Evolutionary conservation across 1,140 invertebrate genomes (phyloP), one percentile per base, ranked within the genome.

Genomic region (Formica selysi): DNA sequence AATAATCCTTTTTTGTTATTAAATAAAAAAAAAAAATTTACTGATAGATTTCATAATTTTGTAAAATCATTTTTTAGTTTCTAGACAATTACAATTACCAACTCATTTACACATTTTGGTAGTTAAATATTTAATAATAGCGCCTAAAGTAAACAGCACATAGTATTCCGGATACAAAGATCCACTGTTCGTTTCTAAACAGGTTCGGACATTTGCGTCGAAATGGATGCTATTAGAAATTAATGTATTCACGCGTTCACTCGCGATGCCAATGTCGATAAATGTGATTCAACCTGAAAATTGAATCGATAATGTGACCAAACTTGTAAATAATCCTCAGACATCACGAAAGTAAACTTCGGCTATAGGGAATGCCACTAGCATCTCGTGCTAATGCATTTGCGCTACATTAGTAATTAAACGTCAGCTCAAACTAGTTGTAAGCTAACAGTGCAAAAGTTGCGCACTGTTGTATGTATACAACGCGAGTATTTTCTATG

Each of bases 311-410:
- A 38, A 59, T 41, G 67, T 44, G 7, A 26, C 1, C 26, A 7
- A 70, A 83, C 38, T 61, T 74, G 54, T 84, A 88, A 89, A 88
- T 88, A 88, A 86, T 85, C 38, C 19, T 83, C 62, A 73, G 48
- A 84, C 36, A 54, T 4, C 29, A 13, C 13, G 16, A 36, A 48
- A 71, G 61, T 85, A 85, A 89, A 88, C 87, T 83, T 61, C 13
- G 32, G 36, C 7, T 36, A 51, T n/a, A 51, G 32, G 32, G 48
- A 48, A 61, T 51, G 13, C 29, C n/a, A 48, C 70, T 73, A 26
- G 54, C 48, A 48, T 16, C 70, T 7, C 38, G n/a, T 19, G 67
- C n/a, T 88, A 85, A 85, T 87, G 59, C 65, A 68, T 88, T 88
- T 79, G 41, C 57, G 3, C 48, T 36, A 54, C 76, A 67, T 57